Percentiles rank a stretch among this genome's conserved stretches.
These are phyloP conservation scores for Hedya salicella DNA, from an alignment of 2,888 invertebrate genomes.

Conservation along the genomic window DNA sequence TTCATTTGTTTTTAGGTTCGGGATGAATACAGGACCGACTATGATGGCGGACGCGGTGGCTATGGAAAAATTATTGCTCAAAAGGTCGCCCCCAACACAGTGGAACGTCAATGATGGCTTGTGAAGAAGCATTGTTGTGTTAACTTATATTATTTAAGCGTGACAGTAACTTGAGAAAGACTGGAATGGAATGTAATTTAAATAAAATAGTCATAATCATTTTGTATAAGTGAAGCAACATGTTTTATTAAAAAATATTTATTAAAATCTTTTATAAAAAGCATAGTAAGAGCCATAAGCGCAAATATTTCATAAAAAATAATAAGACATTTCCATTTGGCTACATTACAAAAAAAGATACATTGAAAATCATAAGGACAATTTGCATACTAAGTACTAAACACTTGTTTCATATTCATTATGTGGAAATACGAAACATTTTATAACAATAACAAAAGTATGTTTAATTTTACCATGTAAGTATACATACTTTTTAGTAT, in stretches of 20 bases:
- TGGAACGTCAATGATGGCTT: slow-evolving; percentile 73
- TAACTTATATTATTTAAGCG: slow-evolving; percentile 39
- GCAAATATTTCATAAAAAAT: slow-evolving; percentile 31
- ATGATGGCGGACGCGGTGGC: slow-evolving; percentile 98
- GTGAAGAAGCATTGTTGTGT: slow-evolving; percentile 17
- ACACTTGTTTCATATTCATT: background rate
- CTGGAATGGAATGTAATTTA: slow-evolving; percentile 37
- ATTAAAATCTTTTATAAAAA: slow-evolving; percentile 39
- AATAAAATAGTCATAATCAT: slow-evolving; percentile 23
- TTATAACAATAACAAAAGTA: slow-evolving; percentile 28
- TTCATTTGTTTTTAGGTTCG: slow-evolving; percentile 88
- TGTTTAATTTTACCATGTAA: slow-evolving; percentile 16
- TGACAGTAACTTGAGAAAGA: slow-evolving; percentile 57
- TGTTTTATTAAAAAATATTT: slow-evolving; percentile 40
- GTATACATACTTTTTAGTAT: no score
- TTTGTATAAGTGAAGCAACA: slow-evolving; percentile 32
- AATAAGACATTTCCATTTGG: background rate
- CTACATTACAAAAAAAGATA: background rate
- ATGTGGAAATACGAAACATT: background rate
- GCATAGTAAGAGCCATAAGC: slow-evolving; percentile 32
- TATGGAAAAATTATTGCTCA: slow-evolving; percentile 97
- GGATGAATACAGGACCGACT: slow-evolving; percentile 99
- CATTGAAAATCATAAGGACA: background rate
- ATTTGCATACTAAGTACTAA: background rate
- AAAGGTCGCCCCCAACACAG: slow-evolving; percentile 88